phyloP scores from a whole-genome alignment of 2,113 vertebrate species.

The Vombatus ursinus region DNA sequence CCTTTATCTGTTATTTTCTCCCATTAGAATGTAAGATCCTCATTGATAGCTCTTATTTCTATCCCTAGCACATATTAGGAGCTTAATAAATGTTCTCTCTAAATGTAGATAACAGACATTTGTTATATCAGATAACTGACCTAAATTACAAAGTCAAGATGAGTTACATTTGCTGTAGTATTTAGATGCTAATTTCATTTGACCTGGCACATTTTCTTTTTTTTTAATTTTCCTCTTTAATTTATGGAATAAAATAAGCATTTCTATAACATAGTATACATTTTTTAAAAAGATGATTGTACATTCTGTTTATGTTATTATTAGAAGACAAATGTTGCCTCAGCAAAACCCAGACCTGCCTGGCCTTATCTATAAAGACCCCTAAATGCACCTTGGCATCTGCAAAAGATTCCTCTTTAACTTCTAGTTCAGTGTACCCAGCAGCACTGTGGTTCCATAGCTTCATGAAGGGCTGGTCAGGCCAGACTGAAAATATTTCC shows the following conservation, averaged over 20 bases:
- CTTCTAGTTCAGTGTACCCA: neutral
- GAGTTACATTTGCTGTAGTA: neutral
- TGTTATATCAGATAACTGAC: neutral
- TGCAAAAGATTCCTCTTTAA: neutral
- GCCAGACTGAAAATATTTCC: neutral
- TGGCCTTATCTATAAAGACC: neutral
- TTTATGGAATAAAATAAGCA: neutral
- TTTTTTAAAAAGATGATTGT: too few relatives aligned
- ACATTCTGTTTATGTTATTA: neutral
- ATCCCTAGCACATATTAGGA: neutral
- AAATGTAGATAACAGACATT: neutral
- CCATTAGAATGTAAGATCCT: too few relatives aligned
- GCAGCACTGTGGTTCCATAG: neutral
- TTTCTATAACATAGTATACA: neutral
- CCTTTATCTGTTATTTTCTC: too few relatives aligned
- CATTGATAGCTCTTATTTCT: too few relatives aligned
- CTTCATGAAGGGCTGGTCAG: neutral
- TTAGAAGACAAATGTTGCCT: neutral
- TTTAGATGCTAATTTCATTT: neutral
- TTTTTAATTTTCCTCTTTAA: neutral
- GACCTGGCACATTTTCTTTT: neutral
- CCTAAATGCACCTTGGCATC: neutral
- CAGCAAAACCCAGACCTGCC: neutral
- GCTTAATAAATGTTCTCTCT: neutral
- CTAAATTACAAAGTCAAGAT: neutral